These are phyloP conservation scores for Spisula subtruncata DNA, from an alignment of 2,888 invertebrate species.

Conservation along the genomic window DNA sequence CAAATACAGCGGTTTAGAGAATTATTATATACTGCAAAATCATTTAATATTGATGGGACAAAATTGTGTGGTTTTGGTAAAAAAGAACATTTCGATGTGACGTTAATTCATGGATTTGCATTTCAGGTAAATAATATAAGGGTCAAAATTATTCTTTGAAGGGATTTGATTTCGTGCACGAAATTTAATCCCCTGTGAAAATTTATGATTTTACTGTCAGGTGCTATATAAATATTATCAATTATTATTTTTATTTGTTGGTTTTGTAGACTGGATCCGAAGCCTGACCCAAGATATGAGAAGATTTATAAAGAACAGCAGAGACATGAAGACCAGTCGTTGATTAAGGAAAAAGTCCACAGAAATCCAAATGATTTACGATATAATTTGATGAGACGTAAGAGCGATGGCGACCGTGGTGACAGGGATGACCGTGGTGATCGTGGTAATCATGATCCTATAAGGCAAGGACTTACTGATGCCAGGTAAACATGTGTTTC, in stretches of 20 bases:
- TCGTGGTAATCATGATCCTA: not conserved
- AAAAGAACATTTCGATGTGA: too few relatives aligned
- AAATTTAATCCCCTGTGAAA: too few relatives aligned
- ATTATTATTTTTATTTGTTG: not conserved
- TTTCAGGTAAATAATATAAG: too few relatives aligned
- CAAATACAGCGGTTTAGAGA: too few relatives aligned
- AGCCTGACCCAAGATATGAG: slow-evolving; percentile 78
- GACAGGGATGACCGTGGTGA: slow-evolving; percentile 32
- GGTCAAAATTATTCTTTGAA: too few relatives aligned
- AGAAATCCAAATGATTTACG: slow-evolving; percentile 79
- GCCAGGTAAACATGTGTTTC: slow-evolving; percentile 63
- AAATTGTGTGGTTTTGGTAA: too few relatives aligned
- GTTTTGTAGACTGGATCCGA: slow-evolving; percentile 70
- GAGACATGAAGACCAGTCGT: slow-evolving; percentile 49
- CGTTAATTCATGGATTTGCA: too few relatives aligned
- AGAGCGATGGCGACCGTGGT: slow-evolving; percentile 59
- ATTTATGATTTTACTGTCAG: too few relatives aligned
- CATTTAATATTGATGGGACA: too few relatives aligned
- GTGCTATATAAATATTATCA: too few relatives aligned
- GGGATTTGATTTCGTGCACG: too few relatives aligned
- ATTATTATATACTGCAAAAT: too few relatives aligned
- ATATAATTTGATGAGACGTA: slow-evolving; percentile 74
- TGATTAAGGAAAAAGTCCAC: slow-evolving; percentile 67
- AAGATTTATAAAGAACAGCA: slow-evolving; percentile 64
- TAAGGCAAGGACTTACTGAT: slow-evolving; percentile 51